Conservation (phyloP, 1,140 invertebrate genomes). For the Pseudomyrmex dendroicus region DNA sequence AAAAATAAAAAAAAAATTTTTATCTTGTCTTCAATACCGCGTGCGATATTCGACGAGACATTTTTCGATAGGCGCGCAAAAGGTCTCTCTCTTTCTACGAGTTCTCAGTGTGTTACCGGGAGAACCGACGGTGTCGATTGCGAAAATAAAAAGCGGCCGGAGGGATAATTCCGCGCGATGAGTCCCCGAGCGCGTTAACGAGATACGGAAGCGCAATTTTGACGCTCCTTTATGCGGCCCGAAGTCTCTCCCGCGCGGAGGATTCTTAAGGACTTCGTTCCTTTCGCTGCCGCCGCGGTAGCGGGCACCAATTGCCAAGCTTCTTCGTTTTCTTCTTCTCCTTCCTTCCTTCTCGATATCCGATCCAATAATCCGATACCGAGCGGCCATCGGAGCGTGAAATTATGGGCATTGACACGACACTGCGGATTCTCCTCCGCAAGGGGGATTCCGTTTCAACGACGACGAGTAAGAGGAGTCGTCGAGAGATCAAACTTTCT, state of each 20-base stretch:
- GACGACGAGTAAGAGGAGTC: conserved; percentile 61
- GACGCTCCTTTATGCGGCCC: conserved; percentile 70
- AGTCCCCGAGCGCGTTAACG: conserved; percentile 55
- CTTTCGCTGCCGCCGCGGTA: conserved; percentile 51
- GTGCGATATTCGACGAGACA: neutral
- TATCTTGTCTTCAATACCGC: too few relatives aligned
- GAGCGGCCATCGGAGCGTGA: conserved; percentile 79
- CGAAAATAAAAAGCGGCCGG: conserved; percentile 44
- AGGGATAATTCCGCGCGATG: neutral
- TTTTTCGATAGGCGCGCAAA: neutral
- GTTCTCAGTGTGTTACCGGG: too few relatives aligned
- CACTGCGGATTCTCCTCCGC: conserved; percentile 67
- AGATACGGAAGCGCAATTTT: conserved; percentile 71
- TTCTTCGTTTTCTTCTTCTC: conserved; percentile 64
- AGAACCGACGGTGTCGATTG: conserved; percentile 14
- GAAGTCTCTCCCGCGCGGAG: conserved; percentile 48
- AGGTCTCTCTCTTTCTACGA: too few relatives aligned
- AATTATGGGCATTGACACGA: conserved; percentile 82
- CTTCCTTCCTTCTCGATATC: conserved; percentile 72
- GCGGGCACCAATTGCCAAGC: conserved; percentile 62
- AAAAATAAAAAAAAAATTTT: too few relatives aligned
- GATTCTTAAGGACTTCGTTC: conserved; percentile 64
- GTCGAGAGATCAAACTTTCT: conserved; percentile 63
- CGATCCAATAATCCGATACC: conserved; percentile 82
- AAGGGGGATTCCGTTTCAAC: conserved; percentile 27